phyloP scores from a whole-genome alignment of 2,888 invertebrate genomes.

The Drosophila siamana region DNA sequence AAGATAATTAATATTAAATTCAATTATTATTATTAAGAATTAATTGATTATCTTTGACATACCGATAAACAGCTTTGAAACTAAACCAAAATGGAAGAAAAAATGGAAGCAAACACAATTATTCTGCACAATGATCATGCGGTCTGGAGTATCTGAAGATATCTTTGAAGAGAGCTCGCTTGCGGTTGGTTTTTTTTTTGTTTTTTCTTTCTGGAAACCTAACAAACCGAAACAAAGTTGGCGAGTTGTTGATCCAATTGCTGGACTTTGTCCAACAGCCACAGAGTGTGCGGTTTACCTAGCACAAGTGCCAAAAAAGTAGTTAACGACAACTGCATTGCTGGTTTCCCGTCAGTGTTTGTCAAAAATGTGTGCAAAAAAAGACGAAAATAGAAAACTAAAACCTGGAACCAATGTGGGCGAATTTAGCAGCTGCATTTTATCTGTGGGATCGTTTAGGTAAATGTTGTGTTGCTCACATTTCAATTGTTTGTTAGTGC shows the following conservation, averaged over 20 bases:
- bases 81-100: neutral
- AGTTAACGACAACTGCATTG: constrained; percentile 22
- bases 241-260: constrained; percentile 29
- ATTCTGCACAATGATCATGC: constrained; percentile 20
- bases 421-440: too few relatives aligned
- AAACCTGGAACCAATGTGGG: neutral
- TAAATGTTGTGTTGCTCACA: too few relatives aligned
- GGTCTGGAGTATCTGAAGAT: neutral
- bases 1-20: too few relatives aligned
- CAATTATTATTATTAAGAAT: too few relatives aligned
- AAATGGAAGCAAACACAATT: constrained; percentile 13
- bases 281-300: constrained; percentile 23
- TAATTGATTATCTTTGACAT: too few relatives aligned
- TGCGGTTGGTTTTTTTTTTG: too few relatives aligned
- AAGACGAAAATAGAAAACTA: too few relatives aligned
- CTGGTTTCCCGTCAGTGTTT: neutral
- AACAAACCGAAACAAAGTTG: constrained; percentile 5
- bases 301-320: constrained; percentile 9
- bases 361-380: neutral
- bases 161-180: neutral
- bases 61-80: too few relatives aligned
- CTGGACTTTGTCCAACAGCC: constrained; percentile 14
- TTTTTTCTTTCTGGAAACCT: neutral
- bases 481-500: too few relatives aligned
- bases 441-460: too few relatives aligned